Evolutionary conservation across 2,797 vertebrate species (phyloP), one percentile per base, ranked within the genome.

Genomic region (Neopelma chrysocephalum): DNA sequence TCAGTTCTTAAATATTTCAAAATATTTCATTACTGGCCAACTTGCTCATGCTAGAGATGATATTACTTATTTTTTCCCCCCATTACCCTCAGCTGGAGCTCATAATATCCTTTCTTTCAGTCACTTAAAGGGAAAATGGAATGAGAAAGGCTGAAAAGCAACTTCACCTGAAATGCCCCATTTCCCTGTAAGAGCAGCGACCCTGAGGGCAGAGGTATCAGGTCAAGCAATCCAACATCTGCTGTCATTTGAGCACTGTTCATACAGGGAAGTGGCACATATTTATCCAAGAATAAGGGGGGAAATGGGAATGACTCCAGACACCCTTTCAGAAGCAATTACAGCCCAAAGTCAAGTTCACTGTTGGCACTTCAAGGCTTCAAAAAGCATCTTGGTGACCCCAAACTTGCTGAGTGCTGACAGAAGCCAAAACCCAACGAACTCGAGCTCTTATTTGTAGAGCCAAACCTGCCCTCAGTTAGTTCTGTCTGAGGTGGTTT

Each of bases 11-110:
- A 58, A 22, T 45, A 75, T 27, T 60, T 19, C 57, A 27, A 38
- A 64, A 32, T n/a, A 45, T 38, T 36, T 57, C 34, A 68, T 29
- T 72, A 12, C 53, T 66, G 45, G 73, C 61, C 38, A 89, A 36
- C 36, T 57, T 64, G 42, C 31, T 85, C 15, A 6, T 36, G 85
- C 43, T 17, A 69, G 43, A 64, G 17, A 47, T 40, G 40, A 60
- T 9, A 29, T 0, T 5, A 62, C 6, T 45, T 40, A 16, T 4
- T 3, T 19, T 31, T 42, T 10, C 3, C 1, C 0, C n/a, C 32
- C 5, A 4, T 21, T 54, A n/a, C 14, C 38, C 66, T 66, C 31
- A 40, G 58, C 50, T 14, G 6, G 42, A 76, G 66, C 14, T 81
- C 22, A 0, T 6, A 29, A 14, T 20, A 29, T 18, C 23, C 57